Percentiles rank a stretch among this genome's conserved stretches.
phyloP scores from a whole-genome alignment of 2,113 vertebrate species.

The Stegostoma tigrinum region DNA sequence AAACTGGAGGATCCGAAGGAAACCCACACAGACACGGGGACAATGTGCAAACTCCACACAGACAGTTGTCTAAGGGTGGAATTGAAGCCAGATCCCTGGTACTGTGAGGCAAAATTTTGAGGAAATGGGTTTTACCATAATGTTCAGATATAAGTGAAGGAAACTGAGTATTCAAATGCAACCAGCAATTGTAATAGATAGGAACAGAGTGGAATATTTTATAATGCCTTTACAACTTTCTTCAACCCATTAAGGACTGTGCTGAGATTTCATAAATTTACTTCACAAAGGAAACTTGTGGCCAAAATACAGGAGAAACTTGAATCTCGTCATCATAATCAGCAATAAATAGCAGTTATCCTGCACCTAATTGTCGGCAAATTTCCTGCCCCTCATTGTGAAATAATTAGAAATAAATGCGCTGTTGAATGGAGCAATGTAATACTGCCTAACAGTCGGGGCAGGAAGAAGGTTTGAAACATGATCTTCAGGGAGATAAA shows the following conservation, averaged over 20 bases:
- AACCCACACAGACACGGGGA: no score
- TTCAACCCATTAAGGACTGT: neutral
- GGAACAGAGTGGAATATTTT: neutral
- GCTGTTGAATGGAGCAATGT: neutral
- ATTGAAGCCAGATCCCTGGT: no score
- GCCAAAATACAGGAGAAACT: neutral
- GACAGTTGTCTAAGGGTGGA: no score
- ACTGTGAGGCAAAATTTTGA: neutral
- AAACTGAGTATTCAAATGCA: neutral
- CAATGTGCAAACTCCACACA: no score
- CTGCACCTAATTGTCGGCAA: neutral
- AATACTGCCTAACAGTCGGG: neutral
- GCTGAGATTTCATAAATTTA: neutral
- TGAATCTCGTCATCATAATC: neutral
- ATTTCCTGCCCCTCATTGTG: neutral
- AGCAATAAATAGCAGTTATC: neutral
- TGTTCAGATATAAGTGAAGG: neutral
- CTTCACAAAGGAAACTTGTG: neutral
- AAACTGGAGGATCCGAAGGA: no score
- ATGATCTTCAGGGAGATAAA: neutral
- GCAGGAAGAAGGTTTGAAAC: neutral
- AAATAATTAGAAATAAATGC: neutral
- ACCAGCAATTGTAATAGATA: neutral
- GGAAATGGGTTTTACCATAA: neutral
- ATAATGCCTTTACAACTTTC: neutral